Percentiles rank a stretch among this genome's conserved stretches.
These are phyloP conservation scores for Drosophila pseudotalamancana DNA, from an alignment of 2,888 invertebrate genomes.

Conservation along the genomic window DNA sequence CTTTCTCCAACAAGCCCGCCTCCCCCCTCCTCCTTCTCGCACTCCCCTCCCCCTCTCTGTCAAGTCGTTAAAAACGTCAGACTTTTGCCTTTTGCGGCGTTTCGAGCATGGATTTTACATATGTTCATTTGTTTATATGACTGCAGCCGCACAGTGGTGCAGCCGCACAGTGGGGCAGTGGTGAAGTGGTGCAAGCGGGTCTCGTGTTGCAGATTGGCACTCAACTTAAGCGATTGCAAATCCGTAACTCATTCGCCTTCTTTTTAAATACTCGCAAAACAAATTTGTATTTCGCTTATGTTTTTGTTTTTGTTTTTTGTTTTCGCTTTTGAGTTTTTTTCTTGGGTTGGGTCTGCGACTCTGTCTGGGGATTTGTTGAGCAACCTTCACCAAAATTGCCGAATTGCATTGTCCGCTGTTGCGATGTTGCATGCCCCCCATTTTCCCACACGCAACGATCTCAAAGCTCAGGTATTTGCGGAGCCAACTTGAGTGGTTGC, in stretches of 20 bases:
- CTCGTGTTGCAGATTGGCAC: constrained; percentile 68
- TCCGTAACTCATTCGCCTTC: constrained; percentile 80
- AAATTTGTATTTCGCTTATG: constrained; percentile 41
- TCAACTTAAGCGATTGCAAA: constrained; percentile 80
- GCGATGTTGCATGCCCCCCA: constrained; percentile 31
- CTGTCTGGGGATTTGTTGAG: constrained; percentile 16
- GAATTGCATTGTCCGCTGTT: constrained; percentile 51
- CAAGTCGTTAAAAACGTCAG: constrained; percentile 73
- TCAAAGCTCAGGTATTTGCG: neutral
- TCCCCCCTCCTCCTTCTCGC: neutral
- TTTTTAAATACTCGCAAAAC: constrained; percentile 68
- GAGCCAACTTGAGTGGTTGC: constrained; percentile 7
- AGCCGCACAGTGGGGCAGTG: neutral
- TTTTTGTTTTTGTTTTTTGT: neutral
- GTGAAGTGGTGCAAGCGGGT: constrained; percentile 30
- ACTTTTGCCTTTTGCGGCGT: constrained; percentile 34
- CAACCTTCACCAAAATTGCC: constrained; percentile 67
- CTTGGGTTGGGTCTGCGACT: neutral
- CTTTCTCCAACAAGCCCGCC: neutral
- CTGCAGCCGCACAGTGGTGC: constrained; percentile 27
- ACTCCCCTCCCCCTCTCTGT: constrained; percentile 43
- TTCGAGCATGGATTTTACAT: constrained; percentile 73
- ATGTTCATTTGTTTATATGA: constrained; percentile 78
- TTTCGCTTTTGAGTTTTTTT: neutral
- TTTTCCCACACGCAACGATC: constrained; percentile 60